Base-by-base conservation (phyloP, 2,888 invertebrate species). In the Cheilosia impressa region DNA sequence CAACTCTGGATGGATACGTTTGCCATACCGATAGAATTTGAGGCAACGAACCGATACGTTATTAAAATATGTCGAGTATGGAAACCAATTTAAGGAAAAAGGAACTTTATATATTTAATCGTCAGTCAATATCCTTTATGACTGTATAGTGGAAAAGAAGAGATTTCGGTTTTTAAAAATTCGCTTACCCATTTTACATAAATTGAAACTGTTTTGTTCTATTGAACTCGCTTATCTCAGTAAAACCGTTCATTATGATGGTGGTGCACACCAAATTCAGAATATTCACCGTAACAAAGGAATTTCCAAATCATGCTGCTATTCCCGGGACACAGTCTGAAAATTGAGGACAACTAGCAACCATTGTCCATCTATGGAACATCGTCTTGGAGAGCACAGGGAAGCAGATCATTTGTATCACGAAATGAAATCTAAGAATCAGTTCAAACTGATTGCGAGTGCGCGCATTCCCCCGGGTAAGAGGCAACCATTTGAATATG, bases 351-450 rank as follows among this genome's bases (percentile, higher is more conserved):
- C 75, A 84, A 79, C 63, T 38, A 38, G 13, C 52, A 58, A 38
- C 78, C 68, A 63, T 73, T 73, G 78, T 65, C 84, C 85, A 81
- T 85, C 71, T 85, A 72, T 57, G 85, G 76, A 60, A 71, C 66
- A 62, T 24, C 72, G 55, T 52, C 76, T 71, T 60, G 84, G 50
- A 13, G 15, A 50, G 63, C 66, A 31, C 63, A 63, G 66, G 41
- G 52, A 85, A 85, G 72, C 81, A 76, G 85, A 85, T 85, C 85
- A 85, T 72, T 85, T 85, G 85, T 80, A 85, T 85, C 85, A 85
- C 85, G 85, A 81, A 77, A 79, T 76, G 71, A 85, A 85, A 85
- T 85, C 80, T 77, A 62, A 81, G 80, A 85, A 77, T 85, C 81
- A 77, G 81, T 77, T 62, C 85, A 24, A 55, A 41, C 38, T 43